Conservation (phyloP, 2,888 invertebrate genomes). For the Scaptomyza reducta region DNA sequence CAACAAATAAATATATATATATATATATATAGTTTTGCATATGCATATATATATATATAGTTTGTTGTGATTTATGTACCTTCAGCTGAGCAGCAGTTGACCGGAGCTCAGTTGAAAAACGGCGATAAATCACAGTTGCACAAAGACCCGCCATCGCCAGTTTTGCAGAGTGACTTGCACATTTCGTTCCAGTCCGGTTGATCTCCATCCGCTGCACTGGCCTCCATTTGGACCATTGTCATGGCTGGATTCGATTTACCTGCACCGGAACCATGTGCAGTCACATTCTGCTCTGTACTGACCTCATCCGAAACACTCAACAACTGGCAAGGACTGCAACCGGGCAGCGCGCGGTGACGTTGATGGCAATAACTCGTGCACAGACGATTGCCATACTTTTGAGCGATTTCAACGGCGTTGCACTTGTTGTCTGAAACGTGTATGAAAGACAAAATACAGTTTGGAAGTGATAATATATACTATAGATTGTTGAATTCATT, state of each 20-base stretch:
- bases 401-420: slow-evolving; percentile 14
- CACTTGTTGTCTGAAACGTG: slow-evolving; percentile 18
- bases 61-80: slow-evolving; percentile 65
- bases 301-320: slow-evolving; percentile 42
- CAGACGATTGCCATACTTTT: slow-evolving; percentile 52
- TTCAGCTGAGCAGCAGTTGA: slow-evolving; percentile 27
- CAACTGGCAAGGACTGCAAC: slow-evolving; percentile 80
- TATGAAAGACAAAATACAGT: not conserved
- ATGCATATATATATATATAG: slow-evolving; percentile 39
- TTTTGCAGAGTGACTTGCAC: slow-evolving; percentile 88
- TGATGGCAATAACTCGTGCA: slow-evolving; percentile 80
- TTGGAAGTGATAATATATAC: not conserved
- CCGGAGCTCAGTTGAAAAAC: slow-evolving; percentile 82
- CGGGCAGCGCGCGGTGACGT: slow-evolving; percentile 68
- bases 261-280: slow-evolving; percentile 53
- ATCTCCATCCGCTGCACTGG: slow-evolving; percentile 16
- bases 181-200: slow-evolving; percentile 87
- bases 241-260: slow-evolving; percentile 1
- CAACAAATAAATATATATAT: slow-evolving; percentile 56
- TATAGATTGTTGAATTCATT: too few relatives aligned
- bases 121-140: slow-evolving; percentile 90
- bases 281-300: slow-evolving; percentile 52
- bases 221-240: not conserved
- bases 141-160: slow-evolving; percentile 90
- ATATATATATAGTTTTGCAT: slow-evolving; percentile 38